Conservation (phyloP, 1,140 invertebrate species). For the Contarinia nasturtii region DNA sequence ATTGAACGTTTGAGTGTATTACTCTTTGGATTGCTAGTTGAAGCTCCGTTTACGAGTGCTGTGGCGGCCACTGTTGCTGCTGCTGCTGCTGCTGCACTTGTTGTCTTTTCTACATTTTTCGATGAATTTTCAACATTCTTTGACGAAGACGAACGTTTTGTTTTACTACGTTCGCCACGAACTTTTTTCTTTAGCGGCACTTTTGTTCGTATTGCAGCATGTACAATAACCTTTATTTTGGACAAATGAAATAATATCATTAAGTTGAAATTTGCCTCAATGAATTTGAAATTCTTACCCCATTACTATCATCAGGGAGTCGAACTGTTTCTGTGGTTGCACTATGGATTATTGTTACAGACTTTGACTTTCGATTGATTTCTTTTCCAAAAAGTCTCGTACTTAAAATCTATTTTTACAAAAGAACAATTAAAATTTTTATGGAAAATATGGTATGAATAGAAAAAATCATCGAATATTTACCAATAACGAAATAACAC, state of each 20-base stretch:
- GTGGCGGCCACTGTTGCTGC: not conserved
- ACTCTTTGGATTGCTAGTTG: not conserved
- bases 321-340: slow-evolving; percentile 67
- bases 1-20: not conserved
- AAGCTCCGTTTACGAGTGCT: not conserved
- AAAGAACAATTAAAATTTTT: slow-evolving; percentile 10
- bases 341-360: slow-evolving; percentile 68
- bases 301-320: slow-evolving; percentile 48
- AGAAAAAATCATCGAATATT: slow-evolving; percentile 19
- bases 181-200: slow-evolving; percentile 56
- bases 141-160: not conserved
- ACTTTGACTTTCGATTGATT: slow-evolving; percentile 57
- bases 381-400: slow-evolving; percentile 56
- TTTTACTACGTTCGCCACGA: slow-evolving; percentile 35
- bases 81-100: not conserved
- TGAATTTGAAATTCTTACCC: slow-evolving; percentile 29
- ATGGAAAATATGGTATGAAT: not conserved
- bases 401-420: slow-evolving; percentile 41
- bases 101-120: not conserved
- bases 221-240: slow-evolving; percentile 32
- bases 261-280: too few relatives aligned
- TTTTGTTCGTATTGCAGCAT: slow-evolving; percentile 50
- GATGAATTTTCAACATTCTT: not conserved
- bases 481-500: slow-evolving; percentile 56
- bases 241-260: not conserved